Conservation (phyloP, 2,797 vertebrate genomes). For the Gephyroberyx darwinii region DNA sequence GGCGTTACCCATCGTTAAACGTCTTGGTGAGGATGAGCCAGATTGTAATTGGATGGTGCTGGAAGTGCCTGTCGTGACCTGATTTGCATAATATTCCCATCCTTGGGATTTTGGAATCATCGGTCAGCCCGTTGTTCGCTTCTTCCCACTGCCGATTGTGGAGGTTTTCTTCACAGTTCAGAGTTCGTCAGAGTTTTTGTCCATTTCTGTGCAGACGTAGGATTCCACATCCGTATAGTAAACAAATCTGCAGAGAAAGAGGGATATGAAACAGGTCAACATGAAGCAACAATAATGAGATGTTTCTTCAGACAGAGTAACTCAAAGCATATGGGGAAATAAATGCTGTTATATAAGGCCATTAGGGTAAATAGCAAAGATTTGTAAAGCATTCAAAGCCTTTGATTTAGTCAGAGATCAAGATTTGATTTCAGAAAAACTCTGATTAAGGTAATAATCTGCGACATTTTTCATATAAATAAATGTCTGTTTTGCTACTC, state of each 20-base stretch:
- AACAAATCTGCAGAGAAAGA: slow-evolving; percentile 66
- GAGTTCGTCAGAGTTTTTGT: slow-evolving; percentile 34
- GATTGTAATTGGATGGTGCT: neutral
- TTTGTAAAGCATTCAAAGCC: too few relatives aligned
- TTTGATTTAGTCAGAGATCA: too few relatives aligned
- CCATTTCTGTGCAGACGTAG: slow-evolving; percentile 12
- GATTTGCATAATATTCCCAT: slow-evolving; percentile 31
- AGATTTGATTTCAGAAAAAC: neutral
- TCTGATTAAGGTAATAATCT: too few relatives aligned
- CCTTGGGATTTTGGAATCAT: slow-evolving; percentile 30
- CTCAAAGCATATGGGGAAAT: too few relatives aligned
- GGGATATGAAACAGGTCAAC: slow-evolving; percentile 20
- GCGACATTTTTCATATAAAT: too few relatives aligned
- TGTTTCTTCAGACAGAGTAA: too few relatives aligned
- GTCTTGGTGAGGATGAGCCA: slow-evolving; percentile 10
- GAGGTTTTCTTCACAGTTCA: slow-evolving; percentile 61
- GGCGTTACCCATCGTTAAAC: neutral
- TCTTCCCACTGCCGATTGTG: slow-evolving; percentile 33
- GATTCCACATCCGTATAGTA: slow-evolving; percentile 48
- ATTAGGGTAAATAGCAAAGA: too few relatives aligned
- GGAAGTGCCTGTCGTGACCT: slow-evolving; percentile 14
- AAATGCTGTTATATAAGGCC: too few relatives aligned
- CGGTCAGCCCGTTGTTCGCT: neutral
- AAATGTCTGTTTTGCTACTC: too few relatives aligned
- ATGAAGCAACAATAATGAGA: neutral